Percentiles rank a stretch among this genome's conserved stretches.
These are phyloP conservation scores for Netelia melanura DNA, from an alignment of 2,888 invertebrate species.

Conservation along the genomic window DNA sequence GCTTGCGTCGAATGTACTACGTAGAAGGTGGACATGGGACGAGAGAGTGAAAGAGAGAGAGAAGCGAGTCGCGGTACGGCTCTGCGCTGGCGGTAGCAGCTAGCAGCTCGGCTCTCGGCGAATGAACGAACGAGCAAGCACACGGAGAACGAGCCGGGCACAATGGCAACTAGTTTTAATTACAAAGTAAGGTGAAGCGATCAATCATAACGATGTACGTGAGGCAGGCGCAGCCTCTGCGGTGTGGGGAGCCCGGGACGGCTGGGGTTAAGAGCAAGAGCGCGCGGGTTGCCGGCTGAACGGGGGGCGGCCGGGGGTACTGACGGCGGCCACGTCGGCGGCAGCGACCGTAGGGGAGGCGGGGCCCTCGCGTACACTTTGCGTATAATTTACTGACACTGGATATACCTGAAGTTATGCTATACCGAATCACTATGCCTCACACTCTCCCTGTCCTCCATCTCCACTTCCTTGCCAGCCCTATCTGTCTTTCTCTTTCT, in stretches of 20 bases:
- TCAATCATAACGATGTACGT: slow-evolving; percentile 86
- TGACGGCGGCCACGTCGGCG: slow-evolving; percentile 63
- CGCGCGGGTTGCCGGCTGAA: slow-evolving; percentile 36
- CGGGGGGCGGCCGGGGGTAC: slow-evolving; percentile 52
- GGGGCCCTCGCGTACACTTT: slow-evolving; percentile 83
- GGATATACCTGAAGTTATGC: slow-evolving; percentile 84
- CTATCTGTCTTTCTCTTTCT: slow-evolving; percentile 50
- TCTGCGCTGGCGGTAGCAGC: slow-evolving; percentile 32
- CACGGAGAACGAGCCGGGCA: slow-evolving; percentile 80
- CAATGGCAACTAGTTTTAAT: slow-evolving; percentile 85
- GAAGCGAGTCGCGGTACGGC: slow-evolving; percentile 41
- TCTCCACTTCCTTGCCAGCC: slow-evolving; percentile 48
- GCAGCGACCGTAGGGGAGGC: slow-evolving; percentile 66
- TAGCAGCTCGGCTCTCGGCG: slow-evolving; percentile 55
- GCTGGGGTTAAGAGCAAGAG: slow-evolving; percentile 69
- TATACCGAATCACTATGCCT: slow-evolving; percentile 77
- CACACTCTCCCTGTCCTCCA: slow-evolving; percentile 47
- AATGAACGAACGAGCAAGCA: slow-evolving; percentile 73
- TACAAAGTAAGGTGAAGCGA: slow-evolving; percentile 85
- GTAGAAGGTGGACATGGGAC: slow-evolving; percentile 57
- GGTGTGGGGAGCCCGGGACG: slow-evolving; percentile 76
- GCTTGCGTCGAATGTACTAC: slow-evolving; percentile 65
- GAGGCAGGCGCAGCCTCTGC: slow-evolving; percentile 83
- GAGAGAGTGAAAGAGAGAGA: slow-evolving; percentile 55
- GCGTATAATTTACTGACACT: slow-evolving; percentile 85